Conservation (phyloP, 1,140 invertebrate genomes). For the Yoshiicerus persimilis region DNA sequence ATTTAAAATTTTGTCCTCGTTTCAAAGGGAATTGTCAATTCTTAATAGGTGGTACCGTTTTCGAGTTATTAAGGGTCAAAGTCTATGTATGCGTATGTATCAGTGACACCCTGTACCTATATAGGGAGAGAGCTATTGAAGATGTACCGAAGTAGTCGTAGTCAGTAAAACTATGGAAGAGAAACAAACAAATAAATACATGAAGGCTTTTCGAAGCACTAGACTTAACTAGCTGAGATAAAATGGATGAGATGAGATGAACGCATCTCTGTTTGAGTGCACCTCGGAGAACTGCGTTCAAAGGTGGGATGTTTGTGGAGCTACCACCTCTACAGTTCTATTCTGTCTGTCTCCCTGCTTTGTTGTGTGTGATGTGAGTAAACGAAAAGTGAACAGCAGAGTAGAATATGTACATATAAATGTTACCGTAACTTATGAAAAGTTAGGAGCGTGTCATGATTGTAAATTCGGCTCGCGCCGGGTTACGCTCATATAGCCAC, state of each 20-base stretch:
- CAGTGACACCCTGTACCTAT: too few relatives aligned
- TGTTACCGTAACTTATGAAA: constrained; percentile 10
- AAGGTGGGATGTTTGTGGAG: too few relatives aligned
- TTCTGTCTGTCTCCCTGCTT: background rate
- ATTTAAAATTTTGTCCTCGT: too few relatives aligned
- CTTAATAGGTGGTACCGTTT: too few relatives aligned
- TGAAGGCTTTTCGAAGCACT: background rate
- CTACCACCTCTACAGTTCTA: background rate
- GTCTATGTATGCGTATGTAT: too few relatives aligned
- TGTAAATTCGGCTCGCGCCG: constrained; percentile 17
- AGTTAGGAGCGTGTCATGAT: constrained; percentile 21
- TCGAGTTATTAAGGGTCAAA: too few relatives aligned
- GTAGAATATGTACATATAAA: background rate
- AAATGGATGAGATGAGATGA: background rate
- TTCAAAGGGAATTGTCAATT: too few relatives aligned
- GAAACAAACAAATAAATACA: background rate
- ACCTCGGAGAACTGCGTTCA: background rate
- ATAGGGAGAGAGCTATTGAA: too few relatives aligned
- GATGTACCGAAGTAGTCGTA: background rate
- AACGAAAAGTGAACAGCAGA: background rate
- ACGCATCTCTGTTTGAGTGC: background rate
- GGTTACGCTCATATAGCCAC: background rate
- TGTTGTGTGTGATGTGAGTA: background rate
- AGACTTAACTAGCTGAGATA: background rate
- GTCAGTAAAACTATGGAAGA: background rate